phyloP scores from a whole-genome alignment of 2,113 vertebrate genomes.

The Tauraco erythrolophus region DNA sequence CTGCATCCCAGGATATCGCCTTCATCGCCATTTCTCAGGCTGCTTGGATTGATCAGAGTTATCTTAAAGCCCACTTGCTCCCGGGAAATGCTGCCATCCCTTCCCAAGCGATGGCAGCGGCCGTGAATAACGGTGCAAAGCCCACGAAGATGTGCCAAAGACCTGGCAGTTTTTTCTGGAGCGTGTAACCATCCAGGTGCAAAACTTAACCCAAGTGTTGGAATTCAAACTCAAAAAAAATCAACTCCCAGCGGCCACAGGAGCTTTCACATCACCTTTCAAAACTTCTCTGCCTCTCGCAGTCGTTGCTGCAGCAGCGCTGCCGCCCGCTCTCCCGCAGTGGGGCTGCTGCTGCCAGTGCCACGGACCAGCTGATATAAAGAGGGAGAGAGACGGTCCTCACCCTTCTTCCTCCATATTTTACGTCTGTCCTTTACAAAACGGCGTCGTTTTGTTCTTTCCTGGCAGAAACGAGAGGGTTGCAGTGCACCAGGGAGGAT shows the following conservation, averaged over 20 bases:
- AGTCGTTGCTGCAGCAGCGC: neutral
- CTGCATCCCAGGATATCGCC: neutral
- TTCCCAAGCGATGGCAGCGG: rapidly evolving
- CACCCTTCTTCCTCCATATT: neutral
- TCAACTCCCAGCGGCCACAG: too few species aligned
- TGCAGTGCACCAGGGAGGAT: rapidly evolving
- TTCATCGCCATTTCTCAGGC: neutral
- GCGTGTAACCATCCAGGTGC: rapidly evolving
- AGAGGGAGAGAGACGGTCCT: neutral
- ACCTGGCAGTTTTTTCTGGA: rapidly evolving
- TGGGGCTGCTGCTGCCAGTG: neutral
- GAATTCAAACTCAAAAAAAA: neutral
- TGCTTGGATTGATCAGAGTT: neutral
- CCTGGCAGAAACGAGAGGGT: neutral
- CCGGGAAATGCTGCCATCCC: neutral
- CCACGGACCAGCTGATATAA: rapidly evolving
- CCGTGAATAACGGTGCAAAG: neutral
- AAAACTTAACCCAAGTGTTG: neutral
- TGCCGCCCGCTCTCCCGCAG: rapidly evolving
- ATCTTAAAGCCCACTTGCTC: neutral
- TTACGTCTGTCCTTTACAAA: neutral
- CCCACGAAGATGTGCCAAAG: rapidly evolving
- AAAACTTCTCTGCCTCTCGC: neutral
- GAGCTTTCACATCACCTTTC: neutral
- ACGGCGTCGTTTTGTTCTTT: rapidly evolving